Evolutionary conservation across 2,113 vertebrate species (phyloP).

Genomic region (Grallaria varia): DNA sequence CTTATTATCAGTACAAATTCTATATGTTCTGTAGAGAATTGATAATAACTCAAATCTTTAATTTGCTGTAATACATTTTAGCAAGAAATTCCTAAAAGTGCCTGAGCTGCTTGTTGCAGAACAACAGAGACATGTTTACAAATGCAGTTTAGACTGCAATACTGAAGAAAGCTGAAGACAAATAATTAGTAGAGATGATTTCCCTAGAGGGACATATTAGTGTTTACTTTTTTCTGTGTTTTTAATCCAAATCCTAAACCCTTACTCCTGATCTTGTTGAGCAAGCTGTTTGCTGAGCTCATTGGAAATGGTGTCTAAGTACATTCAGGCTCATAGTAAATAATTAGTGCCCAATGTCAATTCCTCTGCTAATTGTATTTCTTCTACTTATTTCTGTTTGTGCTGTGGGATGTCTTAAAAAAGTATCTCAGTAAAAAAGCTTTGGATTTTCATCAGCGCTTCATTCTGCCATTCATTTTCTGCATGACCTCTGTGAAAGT

Average conservation of each 20-base stretch:
- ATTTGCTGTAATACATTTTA: background rate
- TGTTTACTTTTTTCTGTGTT: constrained; percentile 13
- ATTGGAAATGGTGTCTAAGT: background rate
- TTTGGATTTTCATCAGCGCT: constrained; percentile 12
- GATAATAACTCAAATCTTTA: background rate
- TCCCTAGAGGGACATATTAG: constrained; percentile 27
- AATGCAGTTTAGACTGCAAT: background rate
- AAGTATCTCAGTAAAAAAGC: constrained; percentile 1
- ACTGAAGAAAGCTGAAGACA: background rate
- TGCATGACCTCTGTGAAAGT: constrained; percentile 49
- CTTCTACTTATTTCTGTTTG: background rate
- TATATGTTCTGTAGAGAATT: background rate
- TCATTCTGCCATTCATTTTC: constrained; percentile 44
- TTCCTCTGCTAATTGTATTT: constrained; percentile 10
- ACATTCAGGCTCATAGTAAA: background rate
- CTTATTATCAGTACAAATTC: background rate
- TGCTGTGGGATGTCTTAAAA: background rate
- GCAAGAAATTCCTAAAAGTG: background rate
- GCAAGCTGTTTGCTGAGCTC: constrained; percentile 28
- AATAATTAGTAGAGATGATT: constrained; percentile 55
- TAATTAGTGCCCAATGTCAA: constrained; percentile 12
- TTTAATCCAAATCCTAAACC: constrained; percentile 48
- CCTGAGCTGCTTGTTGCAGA: background rate
- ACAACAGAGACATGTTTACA: background rate
- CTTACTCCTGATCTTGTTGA: constrained; percentile 26